Conservation (phyloP, 2,797 vertebrate species). For the Poeciliopsis gracilis region DNA sequence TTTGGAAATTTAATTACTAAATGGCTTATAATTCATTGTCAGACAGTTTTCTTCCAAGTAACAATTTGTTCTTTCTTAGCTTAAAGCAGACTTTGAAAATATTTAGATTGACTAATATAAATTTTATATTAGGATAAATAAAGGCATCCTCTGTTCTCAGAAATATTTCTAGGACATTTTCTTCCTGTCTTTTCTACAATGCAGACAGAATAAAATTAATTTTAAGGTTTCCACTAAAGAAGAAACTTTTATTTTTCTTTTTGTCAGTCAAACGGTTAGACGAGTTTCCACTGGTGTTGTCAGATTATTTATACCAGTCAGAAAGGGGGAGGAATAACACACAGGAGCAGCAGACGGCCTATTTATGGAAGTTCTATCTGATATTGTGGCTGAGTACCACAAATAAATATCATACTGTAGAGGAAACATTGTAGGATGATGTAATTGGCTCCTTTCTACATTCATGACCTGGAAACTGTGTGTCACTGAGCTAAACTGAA, state of each 20-base stretch:
- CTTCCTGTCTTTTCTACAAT: not conserved
- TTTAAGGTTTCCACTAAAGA: not conserved
- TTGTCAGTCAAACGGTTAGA: constrained; percentile 14
- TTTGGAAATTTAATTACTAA: not conserved
- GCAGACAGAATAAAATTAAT: not conserved
- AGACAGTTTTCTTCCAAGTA: not conserved
- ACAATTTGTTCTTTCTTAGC: not conserved
- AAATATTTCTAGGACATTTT: not conserved
- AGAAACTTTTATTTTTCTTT: not conserved
- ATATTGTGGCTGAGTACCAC: constrained; percentile 60
- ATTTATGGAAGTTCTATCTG: constrained; percentile 64
- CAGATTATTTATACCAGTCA: constrained; percentile 53
- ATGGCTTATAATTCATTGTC: not conserved
- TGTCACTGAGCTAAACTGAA: constrained; percentile 33
- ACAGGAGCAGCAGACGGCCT: constrained; percentile 48
- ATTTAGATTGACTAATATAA: not conserved
- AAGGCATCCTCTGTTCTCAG: not conserved
- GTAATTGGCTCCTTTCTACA: constrained; percentile 43
- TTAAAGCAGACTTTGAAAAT: not conserved
- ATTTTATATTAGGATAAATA: too few species aligned
- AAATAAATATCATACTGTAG: constrained; percentile 66
- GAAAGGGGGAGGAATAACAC: constrained; percentile 47
- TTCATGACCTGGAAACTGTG: constrained; percentile 36
- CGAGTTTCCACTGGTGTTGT: constrained; percentile 39
- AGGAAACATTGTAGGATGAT: constrained; percentile 59